These are phyloP conservation scores for Cavia porcellus DNA, from an alignment of 2,113 vertebrate genomes.

Conservation along the genomic window DNA sequence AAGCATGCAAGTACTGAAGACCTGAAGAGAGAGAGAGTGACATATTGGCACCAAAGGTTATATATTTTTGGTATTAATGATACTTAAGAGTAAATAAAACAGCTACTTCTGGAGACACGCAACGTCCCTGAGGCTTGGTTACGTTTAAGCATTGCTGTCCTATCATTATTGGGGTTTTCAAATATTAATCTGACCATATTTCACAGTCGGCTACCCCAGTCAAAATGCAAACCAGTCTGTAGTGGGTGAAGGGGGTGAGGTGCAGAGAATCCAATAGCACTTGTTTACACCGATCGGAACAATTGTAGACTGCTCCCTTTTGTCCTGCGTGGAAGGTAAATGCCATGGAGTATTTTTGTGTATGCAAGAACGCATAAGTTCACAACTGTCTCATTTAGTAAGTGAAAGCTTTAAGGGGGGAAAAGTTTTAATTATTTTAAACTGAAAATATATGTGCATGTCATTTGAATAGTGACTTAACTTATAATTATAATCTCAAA, in stretches of 20 bases:
- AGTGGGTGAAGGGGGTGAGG: background rate
- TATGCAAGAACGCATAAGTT: slow-evolving; percentile 53
- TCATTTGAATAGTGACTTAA: slow-evolving; percentile 82
- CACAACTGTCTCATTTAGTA: slow-evolving; percentile 56
- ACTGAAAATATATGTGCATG: slow-evolving; percentile 72
- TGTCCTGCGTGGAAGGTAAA: slow-evolving; percentile 53
- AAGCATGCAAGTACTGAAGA: slow-evolving; percentile 95
- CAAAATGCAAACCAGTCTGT: slow-evolving; percentile 68
- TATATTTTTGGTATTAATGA: slow-evolving; percentile 94
- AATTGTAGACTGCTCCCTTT: slow-evolving; percentile 37
- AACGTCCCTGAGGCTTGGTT: slow-evolving; percentile 84
- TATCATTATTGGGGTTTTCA: slow-evolving; percentile 73
- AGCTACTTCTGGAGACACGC: slow-evolving; percentile 84
- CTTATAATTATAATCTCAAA: slow-evolving; percentile 80
- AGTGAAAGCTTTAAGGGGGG: slow-evolving; percentile 64
- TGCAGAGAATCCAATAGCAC: background rate
- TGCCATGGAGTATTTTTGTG: slow-evolving; percentile 63
- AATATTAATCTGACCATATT: slow-evolving; percentile 78
- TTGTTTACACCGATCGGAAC: slow-evolving; percentile 37
- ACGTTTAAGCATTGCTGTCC: slow-evolving; percentile 64
- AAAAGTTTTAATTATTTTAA: slow-evolving; percentile 76
- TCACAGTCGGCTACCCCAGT: slow-evolving; percentile 69
- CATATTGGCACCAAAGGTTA: slow-evolving; percentile 90
- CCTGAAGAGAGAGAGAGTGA: slow-evolving; percentile 92
- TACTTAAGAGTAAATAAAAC: slow-evolving; percentile 94